Evolutionary conservation across 2,888 invertebrate genomes (phyloP), one percentile per base, ranked within the genome.

Genomic region (Leucophenga montana): DNA sequence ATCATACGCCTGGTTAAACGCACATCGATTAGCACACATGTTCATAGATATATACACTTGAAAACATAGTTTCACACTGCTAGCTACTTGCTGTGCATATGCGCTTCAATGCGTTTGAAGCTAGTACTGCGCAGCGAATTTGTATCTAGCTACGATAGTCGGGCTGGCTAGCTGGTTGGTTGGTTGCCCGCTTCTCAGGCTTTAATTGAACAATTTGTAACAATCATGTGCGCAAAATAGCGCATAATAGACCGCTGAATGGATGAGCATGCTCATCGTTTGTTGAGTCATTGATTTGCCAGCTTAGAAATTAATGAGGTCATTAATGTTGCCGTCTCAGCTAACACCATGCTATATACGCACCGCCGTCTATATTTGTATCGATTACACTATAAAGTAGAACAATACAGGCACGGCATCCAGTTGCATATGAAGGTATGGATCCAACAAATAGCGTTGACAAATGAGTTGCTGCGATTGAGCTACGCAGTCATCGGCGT

Each of bases 171-270:
- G 56, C 69, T 53, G 68, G 68, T 54, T 31, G 59, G 66, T 57
- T 1, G 54, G 39, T 65, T 65, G 71, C 61, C 31, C 53, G 64
- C 66, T 71, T 75, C 75, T 73, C 75, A 78, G 76, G 78, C 82
- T 78, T 80, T 83, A 82, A 83, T 82, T 84, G 84, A 82, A 82
- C 82, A 83, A 82, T 84, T 82, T 82, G 82, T 82, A 82, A 82
- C 83, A 82, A 83, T 84, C 82, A 83, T 82, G 80, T 66, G 78
- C 79, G 82, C 77, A 80, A 82, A 82, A 82, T 82, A 82, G 80
- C 82, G 78, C 80, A 79, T 61, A 61, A 61, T 61, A 27, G 39
- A 22, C 22, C 56, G 56, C 22, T 56, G 56, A 56, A 56, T 56
- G 56, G 18, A 56, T 56, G 56, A 14, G 27, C 6, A 18, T 22